phyloP scores from a whole-genome alignment of 2,888 invertebrate genomes.

The Rotaria macrura region DNA sequence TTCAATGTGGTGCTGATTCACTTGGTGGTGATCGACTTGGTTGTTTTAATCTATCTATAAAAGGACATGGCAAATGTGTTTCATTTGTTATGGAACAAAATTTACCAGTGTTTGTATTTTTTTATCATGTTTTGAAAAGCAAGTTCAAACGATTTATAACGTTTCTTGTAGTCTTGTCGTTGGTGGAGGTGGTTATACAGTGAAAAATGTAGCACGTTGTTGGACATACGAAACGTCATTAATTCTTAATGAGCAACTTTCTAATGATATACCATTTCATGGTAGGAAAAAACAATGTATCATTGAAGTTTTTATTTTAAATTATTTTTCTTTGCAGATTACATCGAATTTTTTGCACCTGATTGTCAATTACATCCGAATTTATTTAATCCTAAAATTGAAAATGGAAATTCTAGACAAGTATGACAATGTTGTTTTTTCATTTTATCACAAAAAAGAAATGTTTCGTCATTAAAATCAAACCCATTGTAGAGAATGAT shows the following conservation, averaged over 20 bases:
- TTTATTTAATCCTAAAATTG: slow-evolving; percentile 63
- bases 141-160: too few relatives aligned
- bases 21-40: slow-evolving; percentile 85
- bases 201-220: slow-evolving; percentile 89
- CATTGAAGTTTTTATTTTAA: not conserved
- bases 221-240: slow-evolving; percentile 98
- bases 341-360: slow-evolving; percentile 89
- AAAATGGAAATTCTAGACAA: slow-evolving; percentile 83
- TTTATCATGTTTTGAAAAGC: not conserved
- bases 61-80: slow-evolving; percentile 93
- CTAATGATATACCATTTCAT: slow-evolving; percentile 31
- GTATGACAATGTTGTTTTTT: slow-evolving; percentile 37
- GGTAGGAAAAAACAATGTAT: slow-evolving; percentile 21
- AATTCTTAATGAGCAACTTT: slow-evolving; percentile 64
- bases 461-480: too few relatives aligned
- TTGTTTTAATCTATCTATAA: slow-evolving; percentile 84
- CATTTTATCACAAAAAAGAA: too few relatives aligned
- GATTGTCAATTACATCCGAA: slow-evolving; percentile 92
- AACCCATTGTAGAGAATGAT: too few relatives aligned
- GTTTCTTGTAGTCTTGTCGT: slow-evolving; percentile 58
- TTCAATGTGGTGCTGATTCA: slow-evolving; percentile 96
- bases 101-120: slow-evolving; percentile 61
- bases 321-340: slow-evolving; percentile 56
- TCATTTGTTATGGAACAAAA: slow-evolving; percentile 82
- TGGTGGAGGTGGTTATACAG: slow-evolving; percentile 74